phyloP scores from a whole-genome alignment of 2,888 invertebrate genomes.

The Electrophaes corylata region DNA sequence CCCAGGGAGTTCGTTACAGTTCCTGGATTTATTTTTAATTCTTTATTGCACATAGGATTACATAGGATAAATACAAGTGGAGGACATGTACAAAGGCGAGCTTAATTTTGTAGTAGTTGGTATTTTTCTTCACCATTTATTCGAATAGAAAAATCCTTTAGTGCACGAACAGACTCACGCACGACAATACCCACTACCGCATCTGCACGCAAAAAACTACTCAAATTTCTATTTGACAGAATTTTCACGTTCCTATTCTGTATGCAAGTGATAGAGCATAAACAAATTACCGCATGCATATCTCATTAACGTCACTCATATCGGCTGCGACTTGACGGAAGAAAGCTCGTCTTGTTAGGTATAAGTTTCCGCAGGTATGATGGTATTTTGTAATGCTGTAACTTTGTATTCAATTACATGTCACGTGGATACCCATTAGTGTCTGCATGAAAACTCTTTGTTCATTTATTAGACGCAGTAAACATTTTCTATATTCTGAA shows the following conservation, averaged over 20 bases:
- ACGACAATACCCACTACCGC: no score
- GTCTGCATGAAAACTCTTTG: background rate
- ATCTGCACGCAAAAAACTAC: no score
- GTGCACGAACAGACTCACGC: no score
- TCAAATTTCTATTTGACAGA: background rate
- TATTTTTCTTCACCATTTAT: no score
- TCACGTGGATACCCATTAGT: slow-evolving; percentile 9
- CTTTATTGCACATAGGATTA: no score
- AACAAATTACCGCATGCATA: slow-evolving; percentile 62
- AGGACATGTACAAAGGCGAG: no score
- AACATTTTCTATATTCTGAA: background rate
- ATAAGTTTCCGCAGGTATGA: slow-evolving; percentile 42
- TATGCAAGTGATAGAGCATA: slow-evolving; percentile 56
- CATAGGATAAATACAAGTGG: no score
- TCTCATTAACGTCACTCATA: slow-evolving; percentile 59
- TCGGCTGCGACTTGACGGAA: slow-evolving; percentile 30
- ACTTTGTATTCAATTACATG: slow-evolving; percentile 49
- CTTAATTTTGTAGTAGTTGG: no score
- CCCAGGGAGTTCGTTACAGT: background rate
- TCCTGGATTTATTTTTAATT: background rate
- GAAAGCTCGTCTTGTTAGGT: slow-evolving; percentile 43
- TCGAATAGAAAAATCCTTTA: no score
- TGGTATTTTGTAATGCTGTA: slow-evolving; percentile 44
- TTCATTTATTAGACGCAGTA: background rate
- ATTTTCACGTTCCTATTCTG: slow-evolving; percentile 36